A percentile compares a stretch with the other conserved stretches of the same genome.
Conservation (phyloP, 30 jellyfish, hydroid and myxozoan genomes). For the Chrysaora quinquecirrha region DNA sequence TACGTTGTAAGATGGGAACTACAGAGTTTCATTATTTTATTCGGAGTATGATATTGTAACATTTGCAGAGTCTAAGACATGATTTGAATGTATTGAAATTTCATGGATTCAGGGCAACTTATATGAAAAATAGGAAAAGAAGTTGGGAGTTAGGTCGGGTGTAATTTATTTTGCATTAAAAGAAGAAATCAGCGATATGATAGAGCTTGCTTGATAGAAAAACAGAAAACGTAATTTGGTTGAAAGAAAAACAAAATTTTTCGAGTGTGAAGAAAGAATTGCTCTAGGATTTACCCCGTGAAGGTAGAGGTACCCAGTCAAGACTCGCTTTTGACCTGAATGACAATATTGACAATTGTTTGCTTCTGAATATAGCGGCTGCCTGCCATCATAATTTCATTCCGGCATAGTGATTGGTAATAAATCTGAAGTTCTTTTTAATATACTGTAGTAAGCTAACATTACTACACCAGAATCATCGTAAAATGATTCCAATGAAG, state of each 20-base stretch:
- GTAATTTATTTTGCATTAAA: conserved; percentile 10
- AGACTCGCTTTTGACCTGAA: too few relatives aligned
- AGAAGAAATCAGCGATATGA: not conserved
- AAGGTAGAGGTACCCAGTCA: too few relatives aligned
- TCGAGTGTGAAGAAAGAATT: not conserved
- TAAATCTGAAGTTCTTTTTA: too few relatives aligned
- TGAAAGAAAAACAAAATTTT: conserved; percentile 1
- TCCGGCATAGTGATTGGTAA: too few relatives aligned
- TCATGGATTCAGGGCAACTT: conserved; percentile 8
- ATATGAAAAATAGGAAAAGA: not conserved
- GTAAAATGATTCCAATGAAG: conserved; percentile 12
- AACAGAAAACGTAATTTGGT: conserved; percentile 3
- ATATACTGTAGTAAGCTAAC: too few relatives aligned
- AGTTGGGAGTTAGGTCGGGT: not conserved
- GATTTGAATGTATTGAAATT: conserved; percentile 17
- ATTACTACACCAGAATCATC: too few relatives aligned
- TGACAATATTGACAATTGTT: too few relatives aligned
- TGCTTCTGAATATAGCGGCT: too few relatives aligned
- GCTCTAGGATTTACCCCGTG: conserved; percentile 17
- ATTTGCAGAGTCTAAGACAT: conserved; percentile 19
- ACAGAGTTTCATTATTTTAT: conserved; percentile 4
- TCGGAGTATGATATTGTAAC: conserved; percentile 4
- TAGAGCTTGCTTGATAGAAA: not conserved
- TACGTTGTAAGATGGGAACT: not conserved
- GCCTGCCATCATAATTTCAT: too few relatives aligned